These are phyloP conservation scores for Xylophagus ater DNA, from an alignment of 2,888 invertebrate species.

Conservation along the genomic window DNA sequence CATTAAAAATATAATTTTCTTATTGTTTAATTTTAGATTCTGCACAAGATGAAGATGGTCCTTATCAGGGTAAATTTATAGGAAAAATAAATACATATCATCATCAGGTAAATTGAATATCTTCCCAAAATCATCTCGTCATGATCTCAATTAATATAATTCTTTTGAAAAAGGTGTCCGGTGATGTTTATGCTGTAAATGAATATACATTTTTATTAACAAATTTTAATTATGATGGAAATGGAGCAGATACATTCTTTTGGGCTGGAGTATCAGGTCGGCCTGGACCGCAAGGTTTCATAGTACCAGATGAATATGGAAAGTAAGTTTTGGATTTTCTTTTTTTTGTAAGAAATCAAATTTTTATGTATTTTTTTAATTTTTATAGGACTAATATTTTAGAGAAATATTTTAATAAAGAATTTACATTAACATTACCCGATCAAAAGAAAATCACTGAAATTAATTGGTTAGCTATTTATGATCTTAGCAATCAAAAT, in stretches of 20 bases:
- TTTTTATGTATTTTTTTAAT: background rate
- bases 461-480: constrained; percentile 81
- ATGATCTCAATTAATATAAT: background rate
- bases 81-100: constrained; percentile 84
- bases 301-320: constrained; percentile 77
- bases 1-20: no score
- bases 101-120: constrained; percentile 50
- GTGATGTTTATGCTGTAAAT: constrained; percentile 81
- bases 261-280: constrained; percentile 83
- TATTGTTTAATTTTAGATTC: constrained; percentile 19
- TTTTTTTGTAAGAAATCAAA: background rate
- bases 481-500: constrained; percentile 76
- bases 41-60: constrained; percentile 53
- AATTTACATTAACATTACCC: constrained; percentile 69
- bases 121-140: background rate
- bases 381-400: constrained; percentile 64
- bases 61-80: constrained; percentile 67
- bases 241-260: constrained; percentile 84
- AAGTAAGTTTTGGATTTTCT: constrained; percentile 48
- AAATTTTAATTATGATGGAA: constrained; percentile 81
- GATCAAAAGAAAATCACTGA: constrained; percentile 78
- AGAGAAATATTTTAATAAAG: constrained; percentile 74
- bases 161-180: constrained; percentile 51
- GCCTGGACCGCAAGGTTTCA: constrained; percentile 84
- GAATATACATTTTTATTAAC: constrained; percentile 69